Evolutionary conservation across 2,888 invertebrate genomes (phyloP), one percentile per base, ranked within the genome.

Genomic region (Pemphredon lugubris): DNA sequence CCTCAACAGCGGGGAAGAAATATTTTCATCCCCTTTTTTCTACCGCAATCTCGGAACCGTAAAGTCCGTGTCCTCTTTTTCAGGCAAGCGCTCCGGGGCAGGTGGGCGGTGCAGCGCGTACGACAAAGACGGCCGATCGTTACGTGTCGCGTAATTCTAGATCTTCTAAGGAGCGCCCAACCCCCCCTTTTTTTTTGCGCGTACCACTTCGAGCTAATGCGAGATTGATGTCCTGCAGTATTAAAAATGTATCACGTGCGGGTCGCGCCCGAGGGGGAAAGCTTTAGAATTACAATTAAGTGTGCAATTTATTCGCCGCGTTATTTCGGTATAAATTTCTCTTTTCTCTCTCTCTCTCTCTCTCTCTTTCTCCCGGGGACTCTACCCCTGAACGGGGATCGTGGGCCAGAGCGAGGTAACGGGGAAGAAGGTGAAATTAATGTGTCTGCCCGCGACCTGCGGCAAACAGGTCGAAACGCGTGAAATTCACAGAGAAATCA

Each of bases 221-320:
- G 73, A 79, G 80, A 85, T 85, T 84, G 84, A 85, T 84, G 77
- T 67, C 73, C 76, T 54, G 73, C 73, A 65, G 75, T 79, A 84
- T 85, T 84, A 85, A 85, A 85, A 85, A 83, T 85, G 77, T 85
- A 85, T 85, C 79, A 82, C 77, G 77, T 60, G 63, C 59, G 65
- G 73, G 61, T 71, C 75, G 74, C 45, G 72, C 58, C 63, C 64
- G 59, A 23, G 60, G 59, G 69, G 51, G 63, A 60, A 71, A 60
- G 73, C 82, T 82, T 76, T 75, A 73, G 75, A 81, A 82, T 83
- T 68, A 83, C 83, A 83, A 83, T 83, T 82, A 83, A 82, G 75
- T 73, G 76, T 26, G 75, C 69, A 80, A 83, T 80, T 82, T 83
- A 83, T 82, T 82, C 76, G 71, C 48, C 61, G 70, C 65, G 72